Evolutionary conservation across 2,888 invertebrate species (phyloP).

Genomic region (Abrostola triplasia): DNA sequence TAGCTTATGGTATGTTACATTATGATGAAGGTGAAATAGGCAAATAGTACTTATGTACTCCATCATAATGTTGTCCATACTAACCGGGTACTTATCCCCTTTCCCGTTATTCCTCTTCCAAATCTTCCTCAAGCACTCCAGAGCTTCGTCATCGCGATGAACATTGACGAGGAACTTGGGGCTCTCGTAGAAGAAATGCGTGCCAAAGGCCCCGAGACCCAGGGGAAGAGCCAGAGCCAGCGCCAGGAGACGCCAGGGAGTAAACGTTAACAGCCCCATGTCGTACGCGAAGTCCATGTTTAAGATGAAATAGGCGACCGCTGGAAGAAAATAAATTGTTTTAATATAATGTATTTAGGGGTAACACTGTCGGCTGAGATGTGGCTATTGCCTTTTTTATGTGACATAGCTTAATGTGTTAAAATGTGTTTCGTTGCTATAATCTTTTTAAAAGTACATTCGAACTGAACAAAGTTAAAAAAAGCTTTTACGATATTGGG

Average conservation of each 20-base stretch:
- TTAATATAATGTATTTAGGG: neutral
- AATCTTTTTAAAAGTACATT: too few species aligned
- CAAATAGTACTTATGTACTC: too few species aligned
- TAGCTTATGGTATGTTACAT: too few species aligned
- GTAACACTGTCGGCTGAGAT: neutral
- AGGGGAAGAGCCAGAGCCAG: conserved; percentile 85
- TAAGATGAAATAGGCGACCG: conserved; percentile 60
- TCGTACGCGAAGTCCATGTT: conserved; percentile 61
- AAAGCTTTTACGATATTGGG: too few species aligned
- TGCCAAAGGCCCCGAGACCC: conserved; percentile 85
- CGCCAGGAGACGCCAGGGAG: conserved; percentile 71
- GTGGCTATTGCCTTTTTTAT: too few species aligned
- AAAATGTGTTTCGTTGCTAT: too few species aligned
- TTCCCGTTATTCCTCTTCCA: conserved; percentile 85
- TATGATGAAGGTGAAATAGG: too few species aligned
- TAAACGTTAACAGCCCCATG: conserved; percentile 62
- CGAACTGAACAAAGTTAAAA: too few species aligned
- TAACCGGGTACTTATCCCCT: conserved; percentile 55
- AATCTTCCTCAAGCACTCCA: conserved; percentile 88
- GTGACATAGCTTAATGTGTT: too few species aligned
- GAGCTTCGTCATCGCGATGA: conserved; percentile 88
- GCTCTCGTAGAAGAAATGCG: conserved; percentile 90
- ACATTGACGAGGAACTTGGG: conserved; percentile 91
- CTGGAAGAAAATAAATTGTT: conserved; percentile 43
- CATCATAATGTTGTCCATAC: conserved; percentile 7